Evolutionary conservation across 2,797 vertebrate genomes (phyloP).

Genomic region (Phataginus tricuspis): DNA sequence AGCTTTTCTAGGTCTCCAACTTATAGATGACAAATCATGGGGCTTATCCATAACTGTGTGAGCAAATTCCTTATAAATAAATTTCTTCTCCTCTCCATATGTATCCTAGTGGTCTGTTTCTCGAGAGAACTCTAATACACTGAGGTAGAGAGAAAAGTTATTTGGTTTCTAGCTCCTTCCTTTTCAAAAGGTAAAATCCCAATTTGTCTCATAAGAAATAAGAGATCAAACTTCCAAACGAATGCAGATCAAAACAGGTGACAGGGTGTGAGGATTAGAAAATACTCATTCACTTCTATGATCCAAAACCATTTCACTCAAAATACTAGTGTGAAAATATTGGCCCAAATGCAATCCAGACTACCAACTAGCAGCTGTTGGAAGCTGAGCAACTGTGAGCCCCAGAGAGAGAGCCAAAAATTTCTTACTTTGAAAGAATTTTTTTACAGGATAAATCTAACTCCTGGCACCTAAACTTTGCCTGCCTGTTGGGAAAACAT

Average conservation of each 20-base stretch:
- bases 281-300: neutral
- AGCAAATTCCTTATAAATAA: neutral
- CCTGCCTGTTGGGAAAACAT: conserved; percentile 54
- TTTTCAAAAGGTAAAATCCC: neutral
- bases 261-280: neutral
- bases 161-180: neutral
- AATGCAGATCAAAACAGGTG: neutral
- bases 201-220: neutral
- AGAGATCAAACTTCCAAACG: neutral
- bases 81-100: neutral
- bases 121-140: neutral
- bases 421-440: neutral
- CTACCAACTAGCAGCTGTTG: neutral
- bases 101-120: neutral
- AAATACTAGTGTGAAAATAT: neutral
- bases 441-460: conserved; percentile 20
- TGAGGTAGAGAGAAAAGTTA: neutral
- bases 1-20: neutral
- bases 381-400: neutral
- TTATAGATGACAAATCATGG: neutral
- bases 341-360: neutral
- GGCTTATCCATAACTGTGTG: neutral
- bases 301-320: neutral
- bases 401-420: neutral
- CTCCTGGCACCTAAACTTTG: conserved; percentile 46